Percentiles rank a stretch among this genome's conserved stretches.
Evolutionary conservation across 2,113 vertebrate species (phyloP).

Genomic region (Alethe castanea): DNA sequence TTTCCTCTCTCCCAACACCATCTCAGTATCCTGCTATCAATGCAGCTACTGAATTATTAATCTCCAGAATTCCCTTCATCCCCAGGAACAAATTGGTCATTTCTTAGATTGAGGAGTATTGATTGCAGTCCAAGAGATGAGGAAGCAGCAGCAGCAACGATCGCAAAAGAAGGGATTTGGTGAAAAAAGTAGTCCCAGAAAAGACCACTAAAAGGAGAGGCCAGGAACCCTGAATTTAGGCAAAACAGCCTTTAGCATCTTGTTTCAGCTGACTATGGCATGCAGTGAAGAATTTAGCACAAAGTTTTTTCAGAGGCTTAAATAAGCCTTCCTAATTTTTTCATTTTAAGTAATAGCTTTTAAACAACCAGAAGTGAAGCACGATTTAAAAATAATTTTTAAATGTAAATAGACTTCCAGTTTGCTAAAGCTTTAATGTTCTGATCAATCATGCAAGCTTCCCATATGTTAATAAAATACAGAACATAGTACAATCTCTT

Average conservation of each 20-base stretch:
- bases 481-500: not conserved
- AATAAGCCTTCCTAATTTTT: not conserved
- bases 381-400: not conserved
- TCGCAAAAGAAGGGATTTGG: not conserved
- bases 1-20: not conserved
- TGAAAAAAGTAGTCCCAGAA: not conserved
- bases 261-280: not conserved
- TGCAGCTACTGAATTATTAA: not conserved
- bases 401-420: not conserved
- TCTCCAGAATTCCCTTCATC: not conserved
- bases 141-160: slow-evolving; percentile 28
- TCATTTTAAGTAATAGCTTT: not conserved
- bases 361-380: not conserved
- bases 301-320: not conserved
- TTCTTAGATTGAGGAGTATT: not conserved
- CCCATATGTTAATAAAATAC: not conserved
- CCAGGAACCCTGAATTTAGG: not conserved
- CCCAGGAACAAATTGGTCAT: not conserved
- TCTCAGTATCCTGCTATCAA: not conserved
- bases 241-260: not conserved
- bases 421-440: not conserved
- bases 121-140: not conserved
- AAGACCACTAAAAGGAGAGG: not conserved
- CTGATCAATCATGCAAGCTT: not conserved
- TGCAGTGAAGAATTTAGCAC: not conserved